A percentile compares a stretch with the other conserved stretches of the same genome.
Conservation (phyloP, 2,797 vertebrate genomes). For the Argyrosomus regius region DNA sequence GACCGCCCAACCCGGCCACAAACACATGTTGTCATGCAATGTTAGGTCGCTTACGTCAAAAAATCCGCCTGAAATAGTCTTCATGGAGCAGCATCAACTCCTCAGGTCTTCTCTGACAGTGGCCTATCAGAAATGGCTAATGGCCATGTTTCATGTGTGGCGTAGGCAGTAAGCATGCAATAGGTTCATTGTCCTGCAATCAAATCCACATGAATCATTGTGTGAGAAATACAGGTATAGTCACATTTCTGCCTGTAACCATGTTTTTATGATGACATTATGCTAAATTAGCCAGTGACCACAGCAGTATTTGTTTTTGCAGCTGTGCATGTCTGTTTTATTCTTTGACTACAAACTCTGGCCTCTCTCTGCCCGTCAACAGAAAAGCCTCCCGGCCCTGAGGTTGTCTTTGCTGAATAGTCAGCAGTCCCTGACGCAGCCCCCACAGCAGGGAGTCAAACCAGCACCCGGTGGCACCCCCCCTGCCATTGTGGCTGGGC, state of each 20-base stretch:
- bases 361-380: constrained; percentile 67
- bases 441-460: constrained; percentile 85
- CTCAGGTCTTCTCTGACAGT: constrained; percentile 44
- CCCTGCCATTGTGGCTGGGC: constrained; percentile 78
- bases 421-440: constrained; percentile 88
- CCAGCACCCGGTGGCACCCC: constrained; percentile 71
- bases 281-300: constrained; percentile 28
- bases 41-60: constrained; percentile 75
- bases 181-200: constrained; percentile 3
- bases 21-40: constrained; percentile 79
- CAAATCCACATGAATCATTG: background rate
- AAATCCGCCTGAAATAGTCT: constrained; percentile 69
- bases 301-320: constrained; percentile 25
- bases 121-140: constrained; percentile 30
- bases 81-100: constrained; percentile 27
- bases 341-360: constrained; percentile 54
- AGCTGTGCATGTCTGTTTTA: constrained; percentile 39
- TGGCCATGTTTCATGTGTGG: background rate
- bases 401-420: constrained; percentile 90
- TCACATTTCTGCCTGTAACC: background rate
- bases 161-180: background rate
- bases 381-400: constrained; percentile 93
- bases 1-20: constrained; percentile 55
- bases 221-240: background rate
- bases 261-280: constrained; percentile 5